phyloP scores from a whole-genome alignment of 1,140 invertebrate genomes.

The Prorops nasuta region DNA sequence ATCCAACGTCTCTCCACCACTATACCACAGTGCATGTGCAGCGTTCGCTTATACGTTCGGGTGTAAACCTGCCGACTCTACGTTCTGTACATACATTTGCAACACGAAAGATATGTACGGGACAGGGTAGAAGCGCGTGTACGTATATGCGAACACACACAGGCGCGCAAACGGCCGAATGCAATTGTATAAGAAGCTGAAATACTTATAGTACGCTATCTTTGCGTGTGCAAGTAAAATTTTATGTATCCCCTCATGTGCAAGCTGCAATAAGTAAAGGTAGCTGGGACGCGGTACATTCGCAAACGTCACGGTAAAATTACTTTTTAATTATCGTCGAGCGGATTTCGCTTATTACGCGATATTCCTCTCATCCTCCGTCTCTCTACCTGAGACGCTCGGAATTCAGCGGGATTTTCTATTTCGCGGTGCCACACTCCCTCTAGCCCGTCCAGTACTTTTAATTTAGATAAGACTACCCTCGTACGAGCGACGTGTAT shows the following conservation, averaged over 20 bases:
- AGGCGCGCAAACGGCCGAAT: no score
- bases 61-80: constrained; percentile 8
- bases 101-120: no score
- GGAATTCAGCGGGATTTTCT: constrained; percentile 29
- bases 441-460: constrained; percentile 8
- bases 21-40: not conserved
- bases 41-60: constrained; percentile 21
- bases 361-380: constrained; percentile 22
- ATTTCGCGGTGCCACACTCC: constrained; percentile 20
- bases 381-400: constrained; percentile 9
- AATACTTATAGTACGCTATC: no score
- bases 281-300: no score
- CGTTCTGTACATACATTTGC: constrained; percentile 4
- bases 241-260: no score
- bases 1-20: no score
- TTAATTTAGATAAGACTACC: constrained; percentile 40
- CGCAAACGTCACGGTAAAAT: constrained; percentile 41
- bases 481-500: constrained; percentile 1
- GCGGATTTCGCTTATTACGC: constrained; percentile 45
- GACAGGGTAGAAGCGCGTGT: no score
- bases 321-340: constrained; percentile 50
- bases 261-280: no score
- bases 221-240: no score
- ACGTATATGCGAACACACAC: no score
- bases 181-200: no score